Conservation (phyloP, 1,140 invertebrate species). For the Bacillus rossius region DNA sequence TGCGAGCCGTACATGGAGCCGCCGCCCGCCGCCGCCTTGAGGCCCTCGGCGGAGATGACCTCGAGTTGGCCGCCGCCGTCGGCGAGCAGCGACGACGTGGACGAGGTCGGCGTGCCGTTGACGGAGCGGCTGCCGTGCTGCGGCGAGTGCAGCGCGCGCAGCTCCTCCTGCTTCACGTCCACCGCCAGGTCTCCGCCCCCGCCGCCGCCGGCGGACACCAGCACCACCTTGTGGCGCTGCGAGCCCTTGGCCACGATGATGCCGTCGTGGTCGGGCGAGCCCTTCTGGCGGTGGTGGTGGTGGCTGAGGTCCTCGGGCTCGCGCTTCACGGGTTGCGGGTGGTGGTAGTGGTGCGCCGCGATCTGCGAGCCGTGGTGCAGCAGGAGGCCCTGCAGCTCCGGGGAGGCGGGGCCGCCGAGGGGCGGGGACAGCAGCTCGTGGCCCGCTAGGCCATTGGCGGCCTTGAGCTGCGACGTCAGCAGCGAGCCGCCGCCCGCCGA, state of each 20-base stretch:
- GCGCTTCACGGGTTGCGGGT: constrained; percentile 51
- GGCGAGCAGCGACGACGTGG: constrained; percentile 42
- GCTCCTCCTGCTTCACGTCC: constrained; percentile 45
- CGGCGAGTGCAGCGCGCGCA: constrained; percentile 35
- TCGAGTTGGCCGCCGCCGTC: constrained; percentile 41
- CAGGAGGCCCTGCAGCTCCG: constrained; percentile 56
- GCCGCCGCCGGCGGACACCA: constrained; percentile 35
- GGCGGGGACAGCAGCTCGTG: constrained; percentile 36
- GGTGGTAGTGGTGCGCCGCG: constrained; percentile 29
- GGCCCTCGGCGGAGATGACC: constrained; percentile 47
- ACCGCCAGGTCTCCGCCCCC: constrained; percentile 39
- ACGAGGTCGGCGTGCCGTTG: constrained; percentile 45
- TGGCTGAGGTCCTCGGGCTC: constrained; percentile 59
- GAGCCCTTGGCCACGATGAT: background rate
- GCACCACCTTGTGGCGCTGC: constrained; percentile 38
- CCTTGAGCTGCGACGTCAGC: constrained; percentile 43
- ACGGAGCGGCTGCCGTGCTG: constrained; percentile 45
- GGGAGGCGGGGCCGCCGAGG: constrained; percentile 31
- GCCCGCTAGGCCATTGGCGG: constrained; percentile 51
- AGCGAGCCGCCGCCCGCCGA: constrained; percentile 32
- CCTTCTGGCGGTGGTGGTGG: constrained; percentile 39
- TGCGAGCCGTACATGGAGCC: constrained; percentile 43
- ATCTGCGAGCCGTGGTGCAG: constrained; percentile 46
- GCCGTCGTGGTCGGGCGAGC: constrained; percentile 14
- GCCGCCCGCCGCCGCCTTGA: constrained; percentile 42